These are phyloP conservation scores for Petrolisthes cinctipes DNA, from an alignment of 2,888 invertebrate genomes.

Conservation along the genomic window DNA sequence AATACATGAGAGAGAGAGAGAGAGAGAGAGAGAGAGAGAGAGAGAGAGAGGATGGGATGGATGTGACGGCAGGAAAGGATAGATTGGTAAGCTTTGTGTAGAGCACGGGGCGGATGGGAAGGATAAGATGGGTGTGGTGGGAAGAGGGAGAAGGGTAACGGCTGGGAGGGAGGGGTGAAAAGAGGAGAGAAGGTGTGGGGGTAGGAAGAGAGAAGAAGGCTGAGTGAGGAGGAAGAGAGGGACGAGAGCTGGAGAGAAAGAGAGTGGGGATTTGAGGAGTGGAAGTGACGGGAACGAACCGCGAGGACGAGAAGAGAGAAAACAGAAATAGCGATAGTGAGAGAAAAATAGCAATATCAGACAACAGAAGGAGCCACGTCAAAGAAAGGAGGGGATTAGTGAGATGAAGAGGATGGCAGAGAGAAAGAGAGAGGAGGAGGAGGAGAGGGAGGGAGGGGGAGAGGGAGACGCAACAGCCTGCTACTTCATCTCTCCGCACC, in stretches of 20 bases:
- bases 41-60: not conserved
- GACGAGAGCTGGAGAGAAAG: not conserved
- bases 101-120: not conserved
- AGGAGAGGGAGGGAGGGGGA: not conserved
- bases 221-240: not conserved
- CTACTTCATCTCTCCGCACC: not conserved
- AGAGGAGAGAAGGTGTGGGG: not conserved
- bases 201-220: not conserved
- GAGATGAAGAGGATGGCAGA: not conserved
- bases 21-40: not conserved
- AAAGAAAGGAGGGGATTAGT: not conserved
- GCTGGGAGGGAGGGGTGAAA: not conserved
- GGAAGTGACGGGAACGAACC: no score
- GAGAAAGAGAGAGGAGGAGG: not conserved
- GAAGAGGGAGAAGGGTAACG: not conserved
- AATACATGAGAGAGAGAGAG: constrained; percentile 6
- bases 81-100: no score
- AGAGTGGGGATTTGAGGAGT: not conserved
- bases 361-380: no score
- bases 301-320: no score
- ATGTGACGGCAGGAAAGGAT: not conserved
- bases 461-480: not conserved
- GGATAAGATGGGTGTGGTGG: not conserved
- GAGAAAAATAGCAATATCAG: no score
- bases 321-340: no score